A percentile compares a stretch with the other conserved stretches of the same genome.
Conservation (phyloP, 2,113 vertebrate species). For the Aspidoscelis tigris region DNA sequence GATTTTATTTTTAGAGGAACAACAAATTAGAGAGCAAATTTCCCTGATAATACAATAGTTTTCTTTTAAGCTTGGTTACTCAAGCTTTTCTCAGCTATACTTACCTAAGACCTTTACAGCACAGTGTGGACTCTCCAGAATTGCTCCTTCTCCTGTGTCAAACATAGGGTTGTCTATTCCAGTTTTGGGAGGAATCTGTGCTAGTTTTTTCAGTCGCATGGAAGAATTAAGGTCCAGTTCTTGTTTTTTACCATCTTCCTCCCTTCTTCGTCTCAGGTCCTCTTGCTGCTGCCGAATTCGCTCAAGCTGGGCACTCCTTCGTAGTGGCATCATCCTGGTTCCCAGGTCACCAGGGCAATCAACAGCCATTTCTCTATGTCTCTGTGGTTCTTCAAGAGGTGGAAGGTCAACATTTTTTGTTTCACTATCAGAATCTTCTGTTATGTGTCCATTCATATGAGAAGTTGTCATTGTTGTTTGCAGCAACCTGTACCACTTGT, state of each 20-base stretch:
- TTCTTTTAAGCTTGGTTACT: neutral
- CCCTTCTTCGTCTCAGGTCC: slow-evolving; percentile 86
- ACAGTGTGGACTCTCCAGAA: slow-evolving; percentile 79
- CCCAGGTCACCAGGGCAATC: slow-evolving; percentile 95
- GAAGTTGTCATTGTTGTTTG: slow-evolving; percentile 87
- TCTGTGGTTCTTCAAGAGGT: slow-evolving; percentile 78
- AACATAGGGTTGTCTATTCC: slow-evolving; percentile 96
- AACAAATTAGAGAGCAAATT: neutral
- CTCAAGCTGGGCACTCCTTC: slow-evolving; percentile 85
- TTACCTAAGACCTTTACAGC: slow-evolving; percentile 79
- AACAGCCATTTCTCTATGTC: slow-evolving; percentile 89
- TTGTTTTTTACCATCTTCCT: slow-evolving; percentile 85
- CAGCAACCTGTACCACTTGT: slow-evolving; percentile 60
- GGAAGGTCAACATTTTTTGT: slow-evolving; percentile 80
- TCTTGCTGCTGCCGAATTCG: slow-evolving; percentile 91
- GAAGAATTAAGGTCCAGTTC: slow-evolving; percentile 90
- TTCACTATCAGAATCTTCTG: slow-evolving; percentile 86
- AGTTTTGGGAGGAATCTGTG: slow-evolving; percentile 90
- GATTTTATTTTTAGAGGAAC: neutral
- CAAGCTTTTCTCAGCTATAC: slow-evolving; percentile 54
- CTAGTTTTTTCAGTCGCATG: slow-evolving; percentile 90
- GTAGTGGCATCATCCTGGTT: slow-evolving; percentile 86
- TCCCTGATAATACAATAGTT: no score
- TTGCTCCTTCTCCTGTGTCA: slow-evolving; percentile 85
- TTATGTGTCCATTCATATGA: slow-evolving; percentile 90